Conservation (phyloP, 2,113 vertebrate species). For the Micronycteris hirsuta region DNA sequence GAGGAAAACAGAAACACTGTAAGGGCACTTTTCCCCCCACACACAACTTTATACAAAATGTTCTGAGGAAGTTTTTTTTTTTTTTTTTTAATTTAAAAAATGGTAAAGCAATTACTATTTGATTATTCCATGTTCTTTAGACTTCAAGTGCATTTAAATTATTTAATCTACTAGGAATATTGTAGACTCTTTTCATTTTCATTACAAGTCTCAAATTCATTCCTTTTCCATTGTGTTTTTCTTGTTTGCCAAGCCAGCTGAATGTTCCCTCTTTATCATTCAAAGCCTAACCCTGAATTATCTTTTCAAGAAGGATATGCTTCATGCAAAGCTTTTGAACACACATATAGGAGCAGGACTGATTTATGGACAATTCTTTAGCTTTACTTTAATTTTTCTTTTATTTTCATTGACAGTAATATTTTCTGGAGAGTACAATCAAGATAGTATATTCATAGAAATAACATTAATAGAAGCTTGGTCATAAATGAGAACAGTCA, state of each 20-base stretch:
- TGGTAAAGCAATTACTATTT: neutral
- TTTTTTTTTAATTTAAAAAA: conserved; percentile 2
- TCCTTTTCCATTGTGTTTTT: neutral
- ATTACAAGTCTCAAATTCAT: neutral
- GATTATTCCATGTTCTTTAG: neutral
- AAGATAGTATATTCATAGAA: conserved; percentile 68
- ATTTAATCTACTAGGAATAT: neutral
- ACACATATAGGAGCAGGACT: neutral
- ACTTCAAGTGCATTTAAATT: neutral
- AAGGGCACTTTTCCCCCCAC: neutral
- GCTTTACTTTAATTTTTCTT: conserved; percentile 65
- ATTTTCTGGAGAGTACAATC: conserved; percentile 69
- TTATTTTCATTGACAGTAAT: conserved; percentile 74
- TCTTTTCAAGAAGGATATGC: neutral
- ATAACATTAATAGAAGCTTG: conserved; percentile 64
- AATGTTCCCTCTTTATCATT: neutral
- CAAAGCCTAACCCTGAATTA: neutral
- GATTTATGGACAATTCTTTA: neutral
- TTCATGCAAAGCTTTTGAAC: neutral
- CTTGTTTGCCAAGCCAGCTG: neutral
- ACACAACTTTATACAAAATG: neutral
- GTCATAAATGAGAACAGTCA: conserved; percentile 62
- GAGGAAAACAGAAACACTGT: neutral
- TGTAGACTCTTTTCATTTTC: neutral
- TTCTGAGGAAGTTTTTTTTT: neutral